Conservation (phyloP, 2,888 invertebrate species). For the Ditula angustiorana region DNA sequence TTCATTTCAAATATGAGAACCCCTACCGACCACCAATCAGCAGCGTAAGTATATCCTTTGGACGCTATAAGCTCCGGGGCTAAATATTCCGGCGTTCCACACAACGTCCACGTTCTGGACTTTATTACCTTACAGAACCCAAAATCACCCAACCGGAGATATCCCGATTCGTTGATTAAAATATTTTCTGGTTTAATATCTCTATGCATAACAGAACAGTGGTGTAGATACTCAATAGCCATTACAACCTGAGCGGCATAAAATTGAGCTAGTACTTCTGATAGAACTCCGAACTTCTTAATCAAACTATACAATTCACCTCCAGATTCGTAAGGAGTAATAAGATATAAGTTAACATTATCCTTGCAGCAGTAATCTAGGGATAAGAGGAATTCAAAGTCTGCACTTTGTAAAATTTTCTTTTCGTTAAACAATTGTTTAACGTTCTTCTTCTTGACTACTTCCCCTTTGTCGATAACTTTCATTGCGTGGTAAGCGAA, state of each 20-base stretch:
- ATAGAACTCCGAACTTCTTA: conserved; percentile 84
- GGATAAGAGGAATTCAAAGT: conserved; percentile 93
- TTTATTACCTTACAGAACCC: conserved; percentile 94
- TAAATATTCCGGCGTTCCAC: conserved; percentile 98
- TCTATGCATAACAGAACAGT: conserved; percentile 93
- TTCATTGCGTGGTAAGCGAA: conserved; percentile 93
- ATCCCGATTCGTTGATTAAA: conserved; percentile 90
- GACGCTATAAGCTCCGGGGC: conserved; percentile 96
- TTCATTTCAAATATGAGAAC: conserved; percentile 95
- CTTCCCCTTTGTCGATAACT: conserved; percentile 91
- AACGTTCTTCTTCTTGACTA: conserved; percentile 93
- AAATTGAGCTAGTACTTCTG: conserved; percentile 92
- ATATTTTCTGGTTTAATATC: conserved; percentile 97
- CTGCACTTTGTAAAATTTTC: conserved; percentile 91
- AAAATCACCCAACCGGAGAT: conserved; percentile 94
- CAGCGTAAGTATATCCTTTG: conserved; percentile 95
- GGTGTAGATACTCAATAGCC: conserved; percentile 95
- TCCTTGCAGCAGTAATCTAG: conserved; percentile 94
- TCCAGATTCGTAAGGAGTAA: conserved; percentile 92
- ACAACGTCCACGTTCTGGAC: conserved; percentile 94
- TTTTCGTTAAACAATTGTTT: conserved; percentile 94
- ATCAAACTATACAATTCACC: conserved; percentile 93
- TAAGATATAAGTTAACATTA: conserved; percentile 91
- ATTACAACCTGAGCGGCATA: conserved; percentile 95
- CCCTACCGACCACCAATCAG: conserved; percentile 98